Percentiles rank a stretch among this genome's conserved stretches.
Conservation (phyloP, 2,888 invertebrate species). For the Phyto melanocephala region DNA sequence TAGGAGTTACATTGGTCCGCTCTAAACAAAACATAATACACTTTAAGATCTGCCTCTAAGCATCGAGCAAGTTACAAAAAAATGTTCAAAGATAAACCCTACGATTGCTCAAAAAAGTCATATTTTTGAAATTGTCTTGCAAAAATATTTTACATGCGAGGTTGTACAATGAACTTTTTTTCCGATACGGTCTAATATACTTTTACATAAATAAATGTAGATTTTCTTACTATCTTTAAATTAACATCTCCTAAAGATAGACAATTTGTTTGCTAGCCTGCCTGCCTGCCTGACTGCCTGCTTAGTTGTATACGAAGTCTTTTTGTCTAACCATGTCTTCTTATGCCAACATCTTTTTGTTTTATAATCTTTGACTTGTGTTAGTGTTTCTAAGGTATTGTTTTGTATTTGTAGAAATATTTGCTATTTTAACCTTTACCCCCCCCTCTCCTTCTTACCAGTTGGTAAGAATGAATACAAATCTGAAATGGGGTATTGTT, state of each 20-base stretch:
- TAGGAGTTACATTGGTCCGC: too few species aligned
- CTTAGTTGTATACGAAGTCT: not conserved
- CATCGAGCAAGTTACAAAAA: too few species aligned
- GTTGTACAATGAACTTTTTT: too few species aligned
- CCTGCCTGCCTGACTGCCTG: not conserved
- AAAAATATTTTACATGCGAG: too few species aligned
- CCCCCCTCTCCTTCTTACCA: not conserved
- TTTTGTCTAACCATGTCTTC: not conserved
- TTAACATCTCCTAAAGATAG: conserved; percentile 17
- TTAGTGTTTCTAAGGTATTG: not conserved
- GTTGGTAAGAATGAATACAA: not conserved
- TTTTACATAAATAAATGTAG: not conserved
- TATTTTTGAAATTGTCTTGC: too few species aligned
- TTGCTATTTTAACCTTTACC: not conserved
- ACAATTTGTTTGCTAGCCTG: conserved; percentile 17
- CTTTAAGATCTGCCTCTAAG: too few species aligned
- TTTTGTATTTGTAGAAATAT: not conserved
- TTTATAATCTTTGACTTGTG: conserved; percentile 11
- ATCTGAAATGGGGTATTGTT: not conserved
- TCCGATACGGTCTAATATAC: too few species aligned
- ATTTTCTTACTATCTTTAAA: not conserved
- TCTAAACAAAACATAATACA: too few species aligned
- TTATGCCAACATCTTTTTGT: conserved; percentile 19
- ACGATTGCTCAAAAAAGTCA: too few species aligned
- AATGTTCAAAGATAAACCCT: too few species aligned